Evolutionary conservation across 64 coral and sea anemone genomes (phyloP).

Genomic region (Montipora efflorescens): DNA sequence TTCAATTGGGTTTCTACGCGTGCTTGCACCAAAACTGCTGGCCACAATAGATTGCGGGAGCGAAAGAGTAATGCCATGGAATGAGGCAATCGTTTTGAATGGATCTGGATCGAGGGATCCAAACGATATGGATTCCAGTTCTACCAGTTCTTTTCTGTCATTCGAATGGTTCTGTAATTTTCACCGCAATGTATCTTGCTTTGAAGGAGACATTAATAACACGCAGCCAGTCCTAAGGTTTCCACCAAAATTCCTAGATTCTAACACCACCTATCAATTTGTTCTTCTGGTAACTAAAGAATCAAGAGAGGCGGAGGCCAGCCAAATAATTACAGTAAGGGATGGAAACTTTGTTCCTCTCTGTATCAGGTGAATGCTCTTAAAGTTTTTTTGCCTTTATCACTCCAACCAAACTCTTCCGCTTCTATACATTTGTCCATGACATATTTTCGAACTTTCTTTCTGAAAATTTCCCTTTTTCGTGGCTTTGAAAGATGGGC

Average conservation of each 20-base stretch:
- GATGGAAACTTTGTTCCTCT: neutral
- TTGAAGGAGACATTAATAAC: neutral
- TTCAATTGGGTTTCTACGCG: conserved; percentile 62
- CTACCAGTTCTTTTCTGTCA: neutral
- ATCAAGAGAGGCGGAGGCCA: conserved; percentile 23
- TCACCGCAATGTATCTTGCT: conserved; percentile 35
- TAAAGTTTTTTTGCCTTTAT: neutral
- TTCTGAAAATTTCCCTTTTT: no score
- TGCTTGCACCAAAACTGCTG: conserved; percentile 59
- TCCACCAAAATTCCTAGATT: conserved; percentile 23
- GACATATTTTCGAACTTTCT: no score
- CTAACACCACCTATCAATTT: conserved; percentile 51
- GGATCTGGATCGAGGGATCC: conserved; percentile 81
- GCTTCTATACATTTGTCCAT: no score
- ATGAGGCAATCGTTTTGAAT: conserved; percentile 50
- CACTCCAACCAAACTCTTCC: no score
- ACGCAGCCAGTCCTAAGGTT: conserved; percentile 9
- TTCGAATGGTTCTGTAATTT: conserved; percentile 76
- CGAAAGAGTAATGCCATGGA: conserved; percentile 69
- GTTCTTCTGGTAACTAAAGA: conserved; percentile 55
- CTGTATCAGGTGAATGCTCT: conserved; percentile 37
- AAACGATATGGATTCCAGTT: neutral
- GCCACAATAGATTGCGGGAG: conserved; percentile 80
- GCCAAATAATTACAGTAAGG: conserved; percentile 8
- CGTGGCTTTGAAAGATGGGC: no score